phyloP scores from a whole-genome alignment of 2,797 vertebrate species.

The Centropyge bicolor region DNA sequence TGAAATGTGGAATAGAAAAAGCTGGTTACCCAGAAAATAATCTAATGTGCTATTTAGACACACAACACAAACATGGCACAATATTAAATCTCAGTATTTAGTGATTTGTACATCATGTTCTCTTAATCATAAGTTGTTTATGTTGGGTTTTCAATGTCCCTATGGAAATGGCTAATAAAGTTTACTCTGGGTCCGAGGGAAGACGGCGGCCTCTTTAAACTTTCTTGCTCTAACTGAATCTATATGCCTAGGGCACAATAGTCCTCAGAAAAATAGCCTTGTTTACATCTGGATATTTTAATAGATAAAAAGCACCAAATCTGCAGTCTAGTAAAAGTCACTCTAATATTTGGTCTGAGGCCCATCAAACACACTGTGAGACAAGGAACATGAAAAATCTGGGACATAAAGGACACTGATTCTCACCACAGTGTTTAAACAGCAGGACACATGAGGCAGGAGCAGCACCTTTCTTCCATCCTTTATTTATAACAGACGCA shows the following conservation, averaged over 20 bases:
- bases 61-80: background rate
- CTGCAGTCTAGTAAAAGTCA: background rate
- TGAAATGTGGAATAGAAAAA: too few species aligned
- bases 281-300: conserved; percentile 2
- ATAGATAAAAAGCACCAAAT: background rate
- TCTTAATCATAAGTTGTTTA: background rate
- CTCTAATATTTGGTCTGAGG: background rate
- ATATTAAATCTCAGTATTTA: background rate
- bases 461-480: background rate
- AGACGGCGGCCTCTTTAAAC: background rate
- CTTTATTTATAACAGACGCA: background rate
- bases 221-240: background rate
- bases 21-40: too few species aligned
- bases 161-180: background rate
- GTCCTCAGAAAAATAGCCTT: background rate
- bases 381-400: background rate
- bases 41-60: background rate
- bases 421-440: background rate
- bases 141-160: background rate
- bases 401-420: background rate
- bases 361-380: too few species aligned
- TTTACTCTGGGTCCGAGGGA: background rate
- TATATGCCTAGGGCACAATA: background rate
- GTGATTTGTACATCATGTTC: background rate
- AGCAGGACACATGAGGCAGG: background rate